A percentile compares a stretch with the other conserved stretches of the same genome.
Conservation (phyloP, 2,888 invertebrate genomes). For the Acanthoscelides obtectus region DNA sequence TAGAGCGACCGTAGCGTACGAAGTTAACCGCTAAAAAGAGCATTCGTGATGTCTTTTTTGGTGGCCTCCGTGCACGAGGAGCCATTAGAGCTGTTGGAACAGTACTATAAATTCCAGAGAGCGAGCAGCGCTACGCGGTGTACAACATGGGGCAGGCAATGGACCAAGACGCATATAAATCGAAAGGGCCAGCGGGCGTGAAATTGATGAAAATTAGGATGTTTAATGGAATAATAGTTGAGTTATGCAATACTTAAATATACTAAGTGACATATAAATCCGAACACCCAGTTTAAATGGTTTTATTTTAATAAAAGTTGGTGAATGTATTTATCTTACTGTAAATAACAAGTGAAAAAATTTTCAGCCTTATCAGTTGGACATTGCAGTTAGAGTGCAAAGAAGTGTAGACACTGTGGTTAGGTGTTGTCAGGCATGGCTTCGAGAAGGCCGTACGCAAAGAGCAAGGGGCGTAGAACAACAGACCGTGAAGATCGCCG, state of each 20-base stretch:
- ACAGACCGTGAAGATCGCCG: no score
- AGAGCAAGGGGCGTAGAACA: no score
- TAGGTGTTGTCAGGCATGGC: no score
- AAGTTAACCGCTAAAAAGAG: not conserved
- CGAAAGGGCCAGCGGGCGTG: not conserved
- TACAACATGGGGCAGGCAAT: not conserved
- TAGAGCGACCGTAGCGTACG: not conserved
- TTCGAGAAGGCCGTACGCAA: no score
- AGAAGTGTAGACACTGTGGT: no score
- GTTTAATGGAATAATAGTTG: not conserved
- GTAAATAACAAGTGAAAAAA: no score
- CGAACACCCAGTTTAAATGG: no score
- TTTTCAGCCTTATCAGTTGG: no score
- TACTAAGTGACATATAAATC: no score
- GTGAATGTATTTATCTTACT: no score
- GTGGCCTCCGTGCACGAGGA: not conserved
- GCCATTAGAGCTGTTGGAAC: not conserved
- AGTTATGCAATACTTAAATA: not conserved
- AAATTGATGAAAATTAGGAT: not conserved
- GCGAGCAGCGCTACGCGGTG: not conserved
- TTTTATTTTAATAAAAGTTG: no score
- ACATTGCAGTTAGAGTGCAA: no score
- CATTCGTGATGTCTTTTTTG: not conserved
- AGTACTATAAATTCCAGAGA: not conserved
- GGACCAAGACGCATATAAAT: not conserved